A percentile compares a stretch with the other conserved stretches of the same genome.
These are phyloP conservation scores for Andrena marginata DNA, from an alignment of 2,888 invertebrate genomes.

Conservation along the genomic window DNA sequence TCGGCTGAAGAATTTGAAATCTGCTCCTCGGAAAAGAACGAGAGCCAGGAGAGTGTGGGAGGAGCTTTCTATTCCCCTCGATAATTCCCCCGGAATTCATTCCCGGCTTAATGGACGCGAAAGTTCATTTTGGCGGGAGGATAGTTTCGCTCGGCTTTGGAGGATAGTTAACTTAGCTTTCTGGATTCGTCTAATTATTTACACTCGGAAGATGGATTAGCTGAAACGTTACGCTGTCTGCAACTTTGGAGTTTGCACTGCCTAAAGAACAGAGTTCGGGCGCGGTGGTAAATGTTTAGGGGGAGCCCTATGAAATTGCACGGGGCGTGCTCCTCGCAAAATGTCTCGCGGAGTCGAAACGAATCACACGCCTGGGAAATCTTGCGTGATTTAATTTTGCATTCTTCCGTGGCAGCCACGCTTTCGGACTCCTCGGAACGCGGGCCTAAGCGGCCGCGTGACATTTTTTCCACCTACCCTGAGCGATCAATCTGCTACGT, in stretches of 20 bases:
- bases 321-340: slow-evolving; percentile 14
- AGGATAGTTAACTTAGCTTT: neutral
- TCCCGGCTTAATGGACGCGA: neutral
- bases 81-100: neutral
- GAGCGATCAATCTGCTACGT: neutral
- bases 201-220: neutral
- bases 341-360: slow-evolving; percentile 21
- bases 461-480: neutral
- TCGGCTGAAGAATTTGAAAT: neutral
- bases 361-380: slow-evolving; percentile 53
- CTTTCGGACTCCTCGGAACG: neutral
- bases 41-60: neutral
- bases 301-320: slow-evolving; percentile 17
- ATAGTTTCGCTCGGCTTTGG: neutral
- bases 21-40: neutral
- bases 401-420: slow-evolving; percentile 17
- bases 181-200: neutral
- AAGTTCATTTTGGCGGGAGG: neutral
- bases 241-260: neutral
- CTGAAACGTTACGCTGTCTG: neutral
- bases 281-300: slow-evolving; percentile 21
- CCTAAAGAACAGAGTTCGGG: neutral
- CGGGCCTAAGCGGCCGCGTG: slow-evolving; percentile 3
- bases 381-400: slow-evolving; percentile 47
- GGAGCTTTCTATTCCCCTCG: too few species aligned